A percentile compares a stretch with the other conserved stretches of the same genome.
Evolutionary conservation across 2,888 invertebrate species (phyloP).

Genomic region (Subacronicta megacephala): DNA sequence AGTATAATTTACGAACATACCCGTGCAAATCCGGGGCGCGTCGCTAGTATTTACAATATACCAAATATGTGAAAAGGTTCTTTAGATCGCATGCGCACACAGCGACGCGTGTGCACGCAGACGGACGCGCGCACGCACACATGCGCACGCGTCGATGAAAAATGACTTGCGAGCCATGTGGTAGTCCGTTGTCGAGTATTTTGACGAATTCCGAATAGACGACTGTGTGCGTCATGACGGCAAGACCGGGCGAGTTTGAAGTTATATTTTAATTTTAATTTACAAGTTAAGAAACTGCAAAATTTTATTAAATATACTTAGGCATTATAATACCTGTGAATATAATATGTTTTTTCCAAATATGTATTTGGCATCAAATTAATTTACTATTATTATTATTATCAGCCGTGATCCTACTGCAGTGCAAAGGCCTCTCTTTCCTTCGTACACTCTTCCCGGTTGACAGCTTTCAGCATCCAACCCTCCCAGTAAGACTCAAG

Average conservation of each 20-base stretch:
- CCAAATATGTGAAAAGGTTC: constrained; percentile 43
- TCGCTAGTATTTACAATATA: constrained; percentile 44
- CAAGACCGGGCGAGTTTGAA: constrained; percentile 4
- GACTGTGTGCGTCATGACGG: constrained; percentile 60
- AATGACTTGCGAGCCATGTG: constrained; percentile 84
- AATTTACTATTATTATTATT: too few relatives aligned
- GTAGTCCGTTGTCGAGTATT: constrained; percentile 83
- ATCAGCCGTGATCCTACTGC: too few relatives aligned
- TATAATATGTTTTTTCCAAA: too few relatives aligned
- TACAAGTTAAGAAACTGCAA: not conserved
- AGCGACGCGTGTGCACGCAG: constrained; percentile 16
- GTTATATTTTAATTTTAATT: not conserved
- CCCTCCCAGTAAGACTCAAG: too few relatives aligned
- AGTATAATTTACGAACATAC: too few relatives aligned
- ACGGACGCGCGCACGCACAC: constrained; percentile 58
- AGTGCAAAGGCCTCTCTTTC: too few relatives aligned
- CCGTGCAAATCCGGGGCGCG: constrained; percentile 7
- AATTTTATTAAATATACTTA: too few relatives aligned
- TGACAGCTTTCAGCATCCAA: too few relatives aligned
- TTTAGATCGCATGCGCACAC: constrained; percentile 37
- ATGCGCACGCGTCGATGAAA: constrained; percentile 63
- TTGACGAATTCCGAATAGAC: constrained; percentile 88
- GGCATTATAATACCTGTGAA: too few relatives aligned
- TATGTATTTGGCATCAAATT: too few relatives aligned
- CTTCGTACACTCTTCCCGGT: too few relatives aligned